Evolutionary conservation across 2,888 invertebrate species (phyloP), one percentile per base, ranked within the genome.

Genomic region (Parascotia fuliginaria): DNA sequence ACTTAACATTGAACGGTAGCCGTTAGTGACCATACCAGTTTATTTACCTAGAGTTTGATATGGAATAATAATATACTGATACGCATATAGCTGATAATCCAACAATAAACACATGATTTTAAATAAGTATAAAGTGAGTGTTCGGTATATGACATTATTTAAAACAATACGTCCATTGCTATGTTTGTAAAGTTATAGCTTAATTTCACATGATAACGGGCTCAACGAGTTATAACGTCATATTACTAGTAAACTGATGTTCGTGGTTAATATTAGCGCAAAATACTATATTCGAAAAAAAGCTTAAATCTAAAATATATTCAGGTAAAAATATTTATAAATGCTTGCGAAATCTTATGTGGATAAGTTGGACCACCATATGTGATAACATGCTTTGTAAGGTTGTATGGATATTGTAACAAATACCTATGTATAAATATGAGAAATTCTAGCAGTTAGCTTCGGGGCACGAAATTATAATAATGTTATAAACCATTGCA

Each of bases 351-450:
- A 56, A 62, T 55, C 55, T 47, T 62, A 64, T 62, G 42, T 64
- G 58, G 46, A 51, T 72, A 71, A 73, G 62, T 77, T 51, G 81
- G 81, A 81, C 81, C 81, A 81, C 61, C 73, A 64, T 61, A 70
- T 81, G 79, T 81, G 80, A 81, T 80, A 79, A 75, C 57, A 63
- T 73, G 74, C 73, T 77, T 75, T 62, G 56, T 77, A 77, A 75
- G 69, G 59, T 73, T 75, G 44, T 74, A 75, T 65, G 47, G 72
- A 60, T 61, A 65, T 61, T n/a, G n/a, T n/a, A n/a, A n/a, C n/a
- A n/a, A 49, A 6, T 24, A 3, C 2, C 19, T 46, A 38, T 57
- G 19, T 58, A 49, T 59, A 55, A 46, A 3, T 36, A 1, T 51
- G 19, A 28, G n/a, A 28, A 29, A 32, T 39, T 43, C 19, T 45